Evolutionary conservation across 2,797 vertebrate genomes (phyloP).

Genomic region (Chrysocyon brachyurus): DNA sequence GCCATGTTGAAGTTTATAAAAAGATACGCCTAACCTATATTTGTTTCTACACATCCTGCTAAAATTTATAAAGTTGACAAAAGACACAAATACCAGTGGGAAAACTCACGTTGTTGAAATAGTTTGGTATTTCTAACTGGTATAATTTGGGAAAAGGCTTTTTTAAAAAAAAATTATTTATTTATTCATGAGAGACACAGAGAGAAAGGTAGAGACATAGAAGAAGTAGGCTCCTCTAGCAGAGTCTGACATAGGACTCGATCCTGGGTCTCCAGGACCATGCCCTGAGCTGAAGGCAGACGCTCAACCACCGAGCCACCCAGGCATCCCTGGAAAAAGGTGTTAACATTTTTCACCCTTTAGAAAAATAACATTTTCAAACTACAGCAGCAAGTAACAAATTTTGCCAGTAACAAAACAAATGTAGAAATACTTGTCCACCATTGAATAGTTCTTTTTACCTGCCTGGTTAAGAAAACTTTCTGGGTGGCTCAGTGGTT

Average conservation of each 20-base stretch:
- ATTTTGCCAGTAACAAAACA: neutral
- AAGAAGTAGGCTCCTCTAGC: too few relatives aligned
- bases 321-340: neutral
- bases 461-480: neutral
- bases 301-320: too few relatives aligned
- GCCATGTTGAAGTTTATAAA: neutral
- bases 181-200: too few relatives aligned
- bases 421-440: neutral
- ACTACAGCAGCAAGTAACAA: neutral
- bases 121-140: constrained; percentile 25
- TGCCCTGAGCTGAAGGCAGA: too few relatives aligned
- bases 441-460: constrained; percentile 18
- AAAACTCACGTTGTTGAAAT: constrained; percentile 41
- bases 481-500: neutral
- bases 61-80: constrained; percentile 52
- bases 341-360: neutral
- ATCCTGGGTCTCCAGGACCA: too few relatives aligned
- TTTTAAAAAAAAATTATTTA: neutral
- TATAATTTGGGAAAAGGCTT: constrained; percentile 33
- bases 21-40: neutral
- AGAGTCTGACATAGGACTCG: too few relatives aligned
- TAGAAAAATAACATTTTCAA: constrained; percentile 43
- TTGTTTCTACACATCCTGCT: constrained; percentile 1
- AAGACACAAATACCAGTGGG: neutral
- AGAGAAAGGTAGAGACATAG: too few relatives aligned